Evolutionary conservation across 2,888 invertebrate species (phyloP).

Genomic region (Agriopis leucophaearia): DNA sequence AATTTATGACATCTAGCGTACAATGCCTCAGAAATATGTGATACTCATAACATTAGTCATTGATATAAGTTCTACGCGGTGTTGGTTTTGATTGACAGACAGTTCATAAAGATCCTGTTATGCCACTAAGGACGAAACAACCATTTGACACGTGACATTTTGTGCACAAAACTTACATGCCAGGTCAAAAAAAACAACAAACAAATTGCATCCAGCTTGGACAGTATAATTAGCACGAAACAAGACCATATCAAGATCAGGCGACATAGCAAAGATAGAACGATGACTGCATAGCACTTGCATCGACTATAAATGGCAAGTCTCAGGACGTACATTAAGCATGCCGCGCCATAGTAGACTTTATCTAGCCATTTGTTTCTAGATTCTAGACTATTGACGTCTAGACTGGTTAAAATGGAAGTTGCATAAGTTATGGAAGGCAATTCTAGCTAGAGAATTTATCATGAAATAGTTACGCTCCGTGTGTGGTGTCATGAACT

Average conservation of each 20-base stretch:
- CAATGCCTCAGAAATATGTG: neutral
- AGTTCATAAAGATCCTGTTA: no score
- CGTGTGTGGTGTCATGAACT: no score
- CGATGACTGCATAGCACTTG: slow-evolving; percentile 26
- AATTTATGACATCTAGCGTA: no score
- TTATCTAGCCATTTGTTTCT: neutral
- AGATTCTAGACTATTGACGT: neutral
- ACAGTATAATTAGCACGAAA: slow-evolving; percentile 11
- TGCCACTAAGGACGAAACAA: no score
- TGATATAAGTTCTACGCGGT: neutral
- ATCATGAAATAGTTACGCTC: no score
- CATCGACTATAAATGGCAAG: slow-evolving; percentile 26
- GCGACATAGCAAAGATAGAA: slow-evolving; percentile 17
- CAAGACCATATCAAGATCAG: slow-evolving; percentile 18
- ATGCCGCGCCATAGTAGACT: neutral
- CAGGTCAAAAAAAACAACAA: neutral
- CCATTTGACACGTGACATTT: no score
- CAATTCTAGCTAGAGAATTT: neutral
- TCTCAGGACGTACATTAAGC: neutral
- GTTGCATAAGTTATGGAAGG: neutral
- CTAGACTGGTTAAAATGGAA: slow-evolving; percentile 15
- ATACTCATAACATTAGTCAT: neutral
- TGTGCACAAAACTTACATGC: neutral
- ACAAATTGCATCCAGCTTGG: neutral
- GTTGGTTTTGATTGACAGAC: no score